Evolutionary conservation across 53 echinoderm and acorn worm genomes (phyloP).

Genomic region (Echinarachnius parma): DNA sequence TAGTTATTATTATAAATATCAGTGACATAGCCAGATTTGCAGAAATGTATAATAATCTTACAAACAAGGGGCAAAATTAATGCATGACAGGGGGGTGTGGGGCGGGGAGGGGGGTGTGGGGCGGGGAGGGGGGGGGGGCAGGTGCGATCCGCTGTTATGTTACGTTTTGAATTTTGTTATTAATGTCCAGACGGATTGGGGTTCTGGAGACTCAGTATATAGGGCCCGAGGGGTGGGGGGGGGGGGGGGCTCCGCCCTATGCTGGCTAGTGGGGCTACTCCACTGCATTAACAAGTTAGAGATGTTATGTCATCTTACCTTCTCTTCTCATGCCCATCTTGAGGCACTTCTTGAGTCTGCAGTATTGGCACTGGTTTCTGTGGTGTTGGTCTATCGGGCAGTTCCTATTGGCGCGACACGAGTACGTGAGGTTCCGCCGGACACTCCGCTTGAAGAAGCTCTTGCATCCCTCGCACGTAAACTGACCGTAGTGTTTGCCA

Average conservation of each 20-base stretch:
- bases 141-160: too few relatives aligned
- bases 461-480: conserved; percentile 98
- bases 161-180: too few relatives aligned
- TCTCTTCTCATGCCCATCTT: conserved; percentile 99
- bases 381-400: conserved; percentile 99
- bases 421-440: conserved; percentile 87
- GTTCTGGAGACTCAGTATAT: too few relatives aligned
- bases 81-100: background rate
- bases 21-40: too few relatives aligned
- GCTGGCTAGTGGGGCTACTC: background rate
- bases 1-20: too few relatives aligned
- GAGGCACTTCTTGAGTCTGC: conserved; percentile 98
- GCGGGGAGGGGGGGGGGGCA: background rate
- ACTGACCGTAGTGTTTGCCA: conserved; percentile 99
- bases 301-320: conserved; percentile 88
- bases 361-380: conserved; percentile 99
- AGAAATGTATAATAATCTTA: background rate
- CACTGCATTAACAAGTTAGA: background rate
- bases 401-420: conserved; percentile 95
- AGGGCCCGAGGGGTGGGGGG: background rate
- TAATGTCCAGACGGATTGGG: too few relatives aligned
- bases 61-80: background rate
- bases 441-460: conserved; percentile 99
- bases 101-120: background rate
- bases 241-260: background rate